Evolutionary conservation across 2,113 vertebrate species (phyloP), one percentile per base, ranked within the genome.

Genomic region (Tragulus kanchil): DNA sequence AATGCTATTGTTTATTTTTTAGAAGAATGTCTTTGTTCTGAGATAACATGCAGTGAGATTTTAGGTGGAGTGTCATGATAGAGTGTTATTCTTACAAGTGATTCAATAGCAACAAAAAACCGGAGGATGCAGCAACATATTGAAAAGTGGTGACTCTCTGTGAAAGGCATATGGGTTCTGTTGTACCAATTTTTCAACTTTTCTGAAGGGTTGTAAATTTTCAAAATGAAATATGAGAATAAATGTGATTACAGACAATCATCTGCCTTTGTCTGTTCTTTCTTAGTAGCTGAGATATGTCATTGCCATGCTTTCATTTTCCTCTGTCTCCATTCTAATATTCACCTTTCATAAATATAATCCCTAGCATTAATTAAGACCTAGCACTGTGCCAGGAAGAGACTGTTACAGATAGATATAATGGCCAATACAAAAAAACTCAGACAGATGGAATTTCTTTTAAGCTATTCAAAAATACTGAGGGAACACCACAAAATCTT

Each of bases 401-500:
- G 4, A 81, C 28, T 91, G 52, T 89, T 42, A 95, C 77, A 96
- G 94, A 97, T 69, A 97, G 69, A 15, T 28, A 48, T 15, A 8
- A 0, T 71, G 36, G 23, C 77, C 92, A 73, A 78, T n/a, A 3
- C 56, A 52, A 25, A 54, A 36, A 82, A 96, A 94, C 62, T 88
- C 91, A 97, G 92, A 92, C 78, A 94, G 95, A 95, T 17, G 7
- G 3, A 96, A 59, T 95, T 93, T 79, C 31, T 96, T 85, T 50
- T n/a, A 42, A 90, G 93, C 61, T 61, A 1, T 97, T 95, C 65
- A 86, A 95, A 95, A 93, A 69, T 61, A 79, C 45, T 64, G 23
- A 89, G 69, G n/a, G 82, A 97, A 97, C 52, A 91, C 54, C 52
- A 59, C 15, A 93, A 97, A 97, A 31, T 28, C 86, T 58, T 94